Evolutionary conservation across 2,888 invertebrate genomes (phyloP).

Genomic region (Rhaphigaster nebulosa): DNA sequence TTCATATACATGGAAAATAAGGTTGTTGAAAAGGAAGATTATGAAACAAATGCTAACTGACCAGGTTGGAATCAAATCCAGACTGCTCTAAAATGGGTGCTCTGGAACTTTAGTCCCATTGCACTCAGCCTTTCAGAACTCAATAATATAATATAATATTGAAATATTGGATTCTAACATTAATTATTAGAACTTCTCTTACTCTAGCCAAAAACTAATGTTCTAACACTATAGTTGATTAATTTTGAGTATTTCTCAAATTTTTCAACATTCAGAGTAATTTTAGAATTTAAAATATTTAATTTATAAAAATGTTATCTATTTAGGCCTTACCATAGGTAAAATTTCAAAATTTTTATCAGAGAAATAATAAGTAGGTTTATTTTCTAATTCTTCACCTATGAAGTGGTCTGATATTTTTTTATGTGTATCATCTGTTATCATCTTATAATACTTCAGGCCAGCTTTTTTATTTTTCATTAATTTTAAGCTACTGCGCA

Average conservation of each 20-base stretch:
- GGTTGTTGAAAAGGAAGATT: neutral
- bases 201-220: too few relatives aligned
- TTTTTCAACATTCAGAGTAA: too few relatives aligned
- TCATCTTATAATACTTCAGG: conserved; percentile 19
- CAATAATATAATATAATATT: too few relatives aligned
- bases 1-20: too few relatives aligned
- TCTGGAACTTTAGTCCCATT: too few relatives aligned
- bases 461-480: neutral
- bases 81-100: neutral
- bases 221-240: too few relatives aligned
- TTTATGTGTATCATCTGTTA: neutral
- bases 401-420: neutral
- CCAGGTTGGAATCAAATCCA: neutral
- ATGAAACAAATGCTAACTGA: neutral
- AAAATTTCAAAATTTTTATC: neutral
- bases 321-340: neutral
- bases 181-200: too few relatives aligned
- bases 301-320: too few relatives aligned
- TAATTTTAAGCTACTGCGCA: neutral
- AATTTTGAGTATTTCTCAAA: too few relatives aligned
- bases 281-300: too few relatives aligned
- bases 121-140: too few relatives aligned
- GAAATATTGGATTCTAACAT: too few relatives aligned
- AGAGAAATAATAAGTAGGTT: neutral
- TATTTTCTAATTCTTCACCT: neutral